Conservation (phyloP, 2,888 invertebrate genomes). For the Conus canariensis region DNA sequence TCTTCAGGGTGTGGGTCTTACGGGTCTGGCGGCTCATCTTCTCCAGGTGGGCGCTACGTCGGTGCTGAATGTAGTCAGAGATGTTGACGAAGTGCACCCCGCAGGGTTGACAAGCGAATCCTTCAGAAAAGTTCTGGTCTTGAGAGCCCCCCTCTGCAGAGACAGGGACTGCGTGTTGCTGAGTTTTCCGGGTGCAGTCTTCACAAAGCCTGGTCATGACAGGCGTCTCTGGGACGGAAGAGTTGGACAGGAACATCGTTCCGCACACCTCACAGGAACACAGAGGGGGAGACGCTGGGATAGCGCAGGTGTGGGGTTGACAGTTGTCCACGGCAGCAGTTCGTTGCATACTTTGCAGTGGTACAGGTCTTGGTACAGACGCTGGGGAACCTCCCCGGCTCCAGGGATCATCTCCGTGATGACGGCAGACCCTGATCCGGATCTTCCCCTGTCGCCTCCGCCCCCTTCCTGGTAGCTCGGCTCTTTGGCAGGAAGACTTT, state of each 20-base stretch:
- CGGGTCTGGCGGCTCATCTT: slow-evolving; percentile 56
- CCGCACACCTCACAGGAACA: slow-evolving; percentile 30
- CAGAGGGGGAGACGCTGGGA: slow-evolving; percentile 52
- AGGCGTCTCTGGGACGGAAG: background rate
- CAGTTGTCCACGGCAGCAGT: slow-evolving; percentile 64
- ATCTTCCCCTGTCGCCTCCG: background rate
- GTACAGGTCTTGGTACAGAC: slow-evolving; percentile 66
- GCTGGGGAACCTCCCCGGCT: slow-evolving; percentile 41
- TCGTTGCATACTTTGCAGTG: slow-evolving; percentile 69
- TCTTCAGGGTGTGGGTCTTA: slow-evolving; percentile 55
- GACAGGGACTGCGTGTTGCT: too few species aligned
- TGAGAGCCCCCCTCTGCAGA: background rate
- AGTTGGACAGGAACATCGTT: background rate
- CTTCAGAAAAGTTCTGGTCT: slow-evolving; percentile 7
- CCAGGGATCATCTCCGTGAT: slow-evolving; percentile 36
- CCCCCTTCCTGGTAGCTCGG: background rate
- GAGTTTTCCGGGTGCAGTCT: background rate
- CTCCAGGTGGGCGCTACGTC: slow-evolving; percentile 56
- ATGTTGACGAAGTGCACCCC: slow-evolving; percentile 59
- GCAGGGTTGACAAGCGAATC: slow-evolving; percentile 60
- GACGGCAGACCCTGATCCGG: slow-evolving; percentile 3
- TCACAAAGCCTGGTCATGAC: background rate
- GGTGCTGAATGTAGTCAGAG: slow-evolving; percentile 59
- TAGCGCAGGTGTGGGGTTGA: slow-evolving; percentile 42
- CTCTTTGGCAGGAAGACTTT: background rate